Evolutionary conservation across 2,888 invertebrate species (phyloP).

Genomic region (Cephus sareptanus): DNA sequence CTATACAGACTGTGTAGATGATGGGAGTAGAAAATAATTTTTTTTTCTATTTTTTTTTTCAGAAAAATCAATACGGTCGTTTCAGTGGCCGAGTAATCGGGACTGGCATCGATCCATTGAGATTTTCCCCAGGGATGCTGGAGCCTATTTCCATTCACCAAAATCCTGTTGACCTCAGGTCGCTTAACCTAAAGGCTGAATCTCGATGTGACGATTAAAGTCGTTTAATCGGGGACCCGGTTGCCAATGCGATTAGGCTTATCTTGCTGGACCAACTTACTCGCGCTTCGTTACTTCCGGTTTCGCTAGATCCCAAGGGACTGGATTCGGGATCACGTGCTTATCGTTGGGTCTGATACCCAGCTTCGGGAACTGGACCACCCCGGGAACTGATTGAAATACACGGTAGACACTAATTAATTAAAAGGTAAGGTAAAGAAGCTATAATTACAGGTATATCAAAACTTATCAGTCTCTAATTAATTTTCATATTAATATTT

Average conservation of each 20-base stretch:
- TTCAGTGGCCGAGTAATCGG: background rate
- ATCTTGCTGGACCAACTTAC: background rate
- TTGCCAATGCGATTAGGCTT: background rate
- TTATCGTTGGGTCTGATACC: background rate
- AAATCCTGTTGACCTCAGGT: background rate
- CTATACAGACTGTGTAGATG: background rate
- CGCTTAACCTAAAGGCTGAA: background rate
- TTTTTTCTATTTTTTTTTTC: background rate
- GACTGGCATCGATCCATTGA: background rate
- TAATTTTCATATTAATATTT: too few species aligned
- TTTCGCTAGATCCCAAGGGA: background rate
- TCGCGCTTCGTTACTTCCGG: background rate
- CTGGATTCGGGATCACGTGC: background rate
- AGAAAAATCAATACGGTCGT: background rate
- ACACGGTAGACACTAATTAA: background rate
- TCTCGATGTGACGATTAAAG: background rate
- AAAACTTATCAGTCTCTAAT: background rate
- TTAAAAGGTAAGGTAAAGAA: background rate
- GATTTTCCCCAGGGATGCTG: background rate
- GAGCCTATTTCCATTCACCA: background rate
- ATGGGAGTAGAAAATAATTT: background rate
- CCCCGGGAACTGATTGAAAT: background rate
- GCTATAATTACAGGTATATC: background rate
- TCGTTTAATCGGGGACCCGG: background rate
- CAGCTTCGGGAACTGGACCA: background rate